phyloP scores from a whole-genome alignment of 2,797 vertebrate genomes.

The Clamator glandarius region DNA sequence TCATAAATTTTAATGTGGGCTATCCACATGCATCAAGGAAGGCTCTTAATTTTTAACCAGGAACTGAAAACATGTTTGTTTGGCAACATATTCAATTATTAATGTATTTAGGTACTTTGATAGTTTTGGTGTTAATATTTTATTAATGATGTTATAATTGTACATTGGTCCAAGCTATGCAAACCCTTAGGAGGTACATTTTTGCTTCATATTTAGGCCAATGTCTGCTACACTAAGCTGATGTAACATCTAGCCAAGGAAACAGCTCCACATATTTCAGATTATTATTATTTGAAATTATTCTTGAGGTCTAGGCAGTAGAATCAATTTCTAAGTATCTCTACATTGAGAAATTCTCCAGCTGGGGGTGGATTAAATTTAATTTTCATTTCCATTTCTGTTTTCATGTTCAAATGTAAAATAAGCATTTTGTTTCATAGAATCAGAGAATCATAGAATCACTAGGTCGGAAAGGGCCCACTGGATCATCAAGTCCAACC shows the following conservation, averaged over 20 bases:
- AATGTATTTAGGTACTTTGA: constrained; percentile 10
- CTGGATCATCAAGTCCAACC: too few species aligned
- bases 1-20: constrained; percentile 29
- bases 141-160: not conserved
- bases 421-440: not conserved
- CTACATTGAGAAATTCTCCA: not conserved
- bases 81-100: constrained; percentile 44
- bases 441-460: too few species aligned
- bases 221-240: not conserved
- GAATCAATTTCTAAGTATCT: not conserved
- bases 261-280: not conserved
- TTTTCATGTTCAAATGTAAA: not conserved
- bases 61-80: not conserved
- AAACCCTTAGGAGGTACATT: not conserved
- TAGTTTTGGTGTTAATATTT: constrained; percentile 41
- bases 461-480: too few species aligned
- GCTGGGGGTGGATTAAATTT: not conserved
- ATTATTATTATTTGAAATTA: not conserved
- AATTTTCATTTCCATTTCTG: not conserved
- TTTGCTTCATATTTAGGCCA: not conserved
- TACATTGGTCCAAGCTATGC: not conserved
- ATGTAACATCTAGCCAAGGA: not conserved
- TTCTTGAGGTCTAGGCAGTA: not conserved
- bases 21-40: not conserved
- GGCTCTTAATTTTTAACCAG: constrained; percentile 45